phyloP scores from a whole-genome alignment of 2,113 vertebrate species.

The Uria aalge region DNA sequence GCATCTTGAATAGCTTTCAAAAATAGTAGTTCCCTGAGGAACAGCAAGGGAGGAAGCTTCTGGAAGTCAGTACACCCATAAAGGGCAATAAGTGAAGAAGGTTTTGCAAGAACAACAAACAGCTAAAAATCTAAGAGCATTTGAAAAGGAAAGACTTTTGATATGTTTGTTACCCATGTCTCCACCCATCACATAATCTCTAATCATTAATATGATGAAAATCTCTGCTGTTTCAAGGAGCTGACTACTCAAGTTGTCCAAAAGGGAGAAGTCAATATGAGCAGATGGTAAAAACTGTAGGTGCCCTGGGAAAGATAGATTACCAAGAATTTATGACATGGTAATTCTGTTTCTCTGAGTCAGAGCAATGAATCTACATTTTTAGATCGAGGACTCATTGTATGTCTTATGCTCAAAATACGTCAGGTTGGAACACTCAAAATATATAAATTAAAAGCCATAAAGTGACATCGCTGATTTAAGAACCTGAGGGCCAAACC shows the following conservation, averaged over 20 bases:
- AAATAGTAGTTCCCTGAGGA: not conserved
- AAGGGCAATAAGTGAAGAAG: not conserved
- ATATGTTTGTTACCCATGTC: not conserved
- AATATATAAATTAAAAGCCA: constrained; percentile 43
- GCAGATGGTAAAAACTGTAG: constrained; percentile 43
- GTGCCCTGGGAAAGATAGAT: constrained; percentile 54
- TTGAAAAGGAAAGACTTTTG: not conserved
- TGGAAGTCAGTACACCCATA: not conserved
- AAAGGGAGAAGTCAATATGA: not conserved
- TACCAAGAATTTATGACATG: constrained; percentile 59
- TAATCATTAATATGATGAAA: constrained; percentile 17
- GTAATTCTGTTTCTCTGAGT: constrained; percentile 60
- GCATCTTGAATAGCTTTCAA: not conserved
- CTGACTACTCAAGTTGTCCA: not conserved
- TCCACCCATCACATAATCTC: not conserved
- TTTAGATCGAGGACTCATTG: constrained; percentile 37
- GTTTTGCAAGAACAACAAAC: not conserved
- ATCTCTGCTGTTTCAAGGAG: not conserved
- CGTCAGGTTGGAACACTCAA: constrained; percentile 32
- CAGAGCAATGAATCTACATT: constrained; percentile 37
- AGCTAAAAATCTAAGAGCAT: not conserved
- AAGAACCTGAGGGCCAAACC: constrained; percentile 27
- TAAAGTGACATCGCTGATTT: constrained; percentile 28
- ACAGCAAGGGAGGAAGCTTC: not conserved
- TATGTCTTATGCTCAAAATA: constrained; percentile 40